Evolutionary conservation across 2,888 invertebrate species (phyloP), one percentile per base, ranked within the genome.

Genomic region (Trissolcus brochymenae): DNA sequence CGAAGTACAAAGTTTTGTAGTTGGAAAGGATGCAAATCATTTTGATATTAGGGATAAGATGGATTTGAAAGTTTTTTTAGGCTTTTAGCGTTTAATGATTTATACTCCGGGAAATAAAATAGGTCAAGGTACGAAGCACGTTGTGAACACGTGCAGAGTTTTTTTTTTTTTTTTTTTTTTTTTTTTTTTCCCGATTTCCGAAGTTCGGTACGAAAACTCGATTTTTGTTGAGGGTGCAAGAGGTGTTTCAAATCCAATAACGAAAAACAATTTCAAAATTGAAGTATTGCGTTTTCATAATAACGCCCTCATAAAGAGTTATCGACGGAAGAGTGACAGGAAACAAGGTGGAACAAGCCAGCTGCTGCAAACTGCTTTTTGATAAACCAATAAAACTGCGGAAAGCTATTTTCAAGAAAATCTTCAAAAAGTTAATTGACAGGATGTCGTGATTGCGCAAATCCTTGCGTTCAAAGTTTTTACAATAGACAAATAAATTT

Each of bases 21-120:
- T 60, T 29, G 46, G 49, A 41, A 14, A 4, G 16, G 68, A 68
- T 50, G 61, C 55, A 49, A 59, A 70, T 70, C 56, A 16, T 41
- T 29, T 11, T 49, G 43, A 54, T 54, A 54, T 29, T 16, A 21
- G 19, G 56, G 17, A 51, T 29, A 16, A 51, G 11, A 55, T 55
- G 21, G 62, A 43, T 57, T 21, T 19, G 43, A 14, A 13, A 19
- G 17, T 21, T 25, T 49, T 54, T 14, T 25, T 56, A 16, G 13
- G 21, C 43, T 57, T 41, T 43, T 43, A 14, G 17, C 41, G 43
- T 29, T 25, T 25, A n/a, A n/a, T 57, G 56, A 57, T 57, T 57
- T 57, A 43, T 17, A 19, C n/a, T 9, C 2, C 11, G n/a, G 13
- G 14, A 9, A 46, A 0, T 46, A 6, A 14, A 46, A 4, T 13